Percentiles rank a stretch among this genome's conserved stretches.
Conservation (phyloP, 2,113 vertebrate species). For the Picathartes gymnocephalus region DNA sequence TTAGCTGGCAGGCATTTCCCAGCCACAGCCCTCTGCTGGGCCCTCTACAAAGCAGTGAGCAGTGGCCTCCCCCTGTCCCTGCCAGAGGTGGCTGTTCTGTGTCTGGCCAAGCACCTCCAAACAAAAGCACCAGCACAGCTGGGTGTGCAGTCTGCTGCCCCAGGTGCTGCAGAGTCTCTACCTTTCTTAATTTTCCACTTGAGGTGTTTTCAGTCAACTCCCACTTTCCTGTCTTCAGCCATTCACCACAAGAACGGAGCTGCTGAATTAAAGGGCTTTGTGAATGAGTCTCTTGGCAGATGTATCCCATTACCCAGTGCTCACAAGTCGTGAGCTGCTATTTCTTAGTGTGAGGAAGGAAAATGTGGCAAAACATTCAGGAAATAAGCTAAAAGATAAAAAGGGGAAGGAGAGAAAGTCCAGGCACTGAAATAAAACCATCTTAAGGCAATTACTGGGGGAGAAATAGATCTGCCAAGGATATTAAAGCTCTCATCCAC, state of each 20-base stretch:
- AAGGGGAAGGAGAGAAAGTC: background rate
- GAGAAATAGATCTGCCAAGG: conserved; percentile 41
- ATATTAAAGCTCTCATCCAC: conserved; percentile 30
- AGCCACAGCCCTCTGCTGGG: background rate
- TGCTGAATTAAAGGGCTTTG: background rate
- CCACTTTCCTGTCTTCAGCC: background rate
- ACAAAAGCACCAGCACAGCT: background rate
- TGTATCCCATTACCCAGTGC: background rate
- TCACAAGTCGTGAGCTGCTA: background rate
- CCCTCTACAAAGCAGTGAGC: background rate
- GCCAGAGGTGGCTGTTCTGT: background rate
- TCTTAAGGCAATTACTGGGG: conserved; percentile 30
- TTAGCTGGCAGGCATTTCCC: background rate
- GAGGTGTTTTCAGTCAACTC: background rate
- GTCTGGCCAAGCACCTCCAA: background rate
- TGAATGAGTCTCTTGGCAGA: background rate
- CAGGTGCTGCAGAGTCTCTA: background rate
- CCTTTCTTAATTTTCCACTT: background rate
- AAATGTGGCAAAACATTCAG: background rate
- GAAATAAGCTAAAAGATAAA: conserved; percentile 1
- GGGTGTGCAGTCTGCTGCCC: background rate
- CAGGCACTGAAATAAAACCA: conserved; percentile 8
- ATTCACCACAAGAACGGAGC: background rate
- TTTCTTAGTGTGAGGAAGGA: background rate
- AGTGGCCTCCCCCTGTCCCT: background rate